A percentile compares a stretch with the other conserved stretches of the same genome.
These are phyloP conservation scores for Cenopis cana DNA, from an alignment of 2,888 invertebrate genomes.

Conservation along the genomic window DNA sequence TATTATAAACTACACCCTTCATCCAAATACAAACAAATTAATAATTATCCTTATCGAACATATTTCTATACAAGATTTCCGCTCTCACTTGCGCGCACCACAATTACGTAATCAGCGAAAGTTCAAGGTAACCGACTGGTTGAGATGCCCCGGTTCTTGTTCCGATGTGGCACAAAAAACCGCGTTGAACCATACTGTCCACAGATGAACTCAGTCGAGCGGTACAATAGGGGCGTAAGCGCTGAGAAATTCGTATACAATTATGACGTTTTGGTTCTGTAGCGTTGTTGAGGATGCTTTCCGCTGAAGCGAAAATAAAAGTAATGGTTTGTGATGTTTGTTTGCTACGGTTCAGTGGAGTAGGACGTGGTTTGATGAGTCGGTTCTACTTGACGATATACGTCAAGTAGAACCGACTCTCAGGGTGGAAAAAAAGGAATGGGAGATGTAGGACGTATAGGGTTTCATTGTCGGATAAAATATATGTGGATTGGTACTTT, in stretches of 20 bases:
- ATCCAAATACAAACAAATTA: neutral
- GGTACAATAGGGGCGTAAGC: neutral
- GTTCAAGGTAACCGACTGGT: conserved; percentile 67
- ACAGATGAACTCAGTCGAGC: neutral
- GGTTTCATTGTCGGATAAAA: too few relatives aligned
- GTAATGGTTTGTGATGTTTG: conserved; percentile 1
- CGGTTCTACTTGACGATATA: neutral
- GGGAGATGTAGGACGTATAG: too few relatives aligned
- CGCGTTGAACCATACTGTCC: conserved; percentile 25
- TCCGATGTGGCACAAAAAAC: conserved; percentile 40
- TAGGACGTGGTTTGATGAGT: neutral
- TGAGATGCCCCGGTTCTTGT: conserved; percentile 42
- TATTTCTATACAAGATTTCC: neutral
- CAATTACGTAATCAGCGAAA: conserved; percentile 53
- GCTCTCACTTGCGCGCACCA: conserved; percentile 9
- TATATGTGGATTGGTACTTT: too few relatives aligned
- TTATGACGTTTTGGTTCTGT: neutral
- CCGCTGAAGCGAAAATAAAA: conserved; percentile 9
- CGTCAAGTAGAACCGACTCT: too few relatives aligned
- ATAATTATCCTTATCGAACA: neutral
- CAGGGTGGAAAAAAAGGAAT: too few relatives aligned
- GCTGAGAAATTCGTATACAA: neutral
- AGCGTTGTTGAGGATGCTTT: neutral
- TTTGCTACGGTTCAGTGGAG: neutral
- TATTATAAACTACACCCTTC: too few relatives aligned